Evolutionary conservation across 2,797 vertebrate genomes (phyloP), one percentile per base, ranked within the genome.

Genomic region (Taeniopygia guttata): DNA sequence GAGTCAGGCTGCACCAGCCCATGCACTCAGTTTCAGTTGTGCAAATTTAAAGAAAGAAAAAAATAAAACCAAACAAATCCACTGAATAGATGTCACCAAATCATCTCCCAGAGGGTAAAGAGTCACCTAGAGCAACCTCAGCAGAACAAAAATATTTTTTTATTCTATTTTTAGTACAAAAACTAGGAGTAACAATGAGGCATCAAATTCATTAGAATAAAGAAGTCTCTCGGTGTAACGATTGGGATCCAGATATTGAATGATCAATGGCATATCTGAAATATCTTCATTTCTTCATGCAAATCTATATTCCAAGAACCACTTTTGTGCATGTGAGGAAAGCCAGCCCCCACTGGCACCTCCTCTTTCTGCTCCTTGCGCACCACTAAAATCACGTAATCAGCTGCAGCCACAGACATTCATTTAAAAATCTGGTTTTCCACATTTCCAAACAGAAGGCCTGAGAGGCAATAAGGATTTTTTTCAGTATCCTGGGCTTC

Each of bases 1-100:
- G 95, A 96, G 86, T 96, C 95, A 96, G 85, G 79, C 92, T 74
- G 89, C 46, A 68, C 74, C 84, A 62, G 85, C 56, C 66, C 72
- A 55, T n/a, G 46, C 52, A 34, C 62, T 10, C 62, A n/a, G 88
- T 96, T 96, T 96, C 96, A 92, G 80, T 81, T 93, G 91, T 88
- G 85, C 40, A 81, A 90, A 95, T 82, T 43, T 9, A 63, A 78
- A 66, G 52, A 26, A 38, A 29, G 45, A 48, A 8, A 18, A 11
- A 32, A 13, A 8, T n/a, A 36, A 34, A 25, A 8, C 10, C 15
- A 58, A 58, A 18, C 64, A 72, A 52, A 66, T 13, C 9, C 13
- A 23, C 25, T 69, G 63, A 87, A 54, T 4, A 63, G 83, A 87
- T 86, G 7, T 52, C 62, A 87, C 34, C 83, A 69, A 88, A 84